Evolutionary conservation across 2,113 vertebrate genomes (phyloP), one percentile per base, ranked within the genome.

Genomic region (Passer domesticus): DNA sequence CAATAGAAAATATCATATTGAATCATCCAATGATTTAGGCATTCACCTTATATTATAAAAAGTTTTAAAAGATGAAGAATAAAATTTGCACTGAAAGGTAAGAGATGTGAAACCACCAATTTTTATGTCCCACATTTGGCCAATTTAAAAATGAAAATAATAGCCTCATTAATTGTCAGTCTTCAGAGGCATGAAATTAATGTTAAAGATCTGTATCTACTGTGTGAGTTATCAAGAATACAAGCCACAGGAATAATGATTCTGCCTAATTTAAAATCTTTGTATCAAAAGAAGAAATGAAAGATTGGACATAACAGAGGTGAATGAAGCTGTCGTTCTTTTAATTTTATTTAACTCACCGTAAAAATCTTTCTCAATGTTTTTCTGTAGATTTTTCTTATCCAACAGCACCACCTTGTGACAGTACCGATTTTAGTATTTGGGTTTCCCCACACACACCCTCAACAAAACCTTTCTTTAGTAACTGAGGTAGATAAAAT

Each of bases 371-470:
- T 90, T 97, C 94, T 98, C 88, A 96, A 23, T 97, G 84, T 60
- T 92, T 44, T n/a, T n/a, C 30, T 76, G 46, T 67, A 18, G 2
- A 10, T 80, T 94, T 95, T 95, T 87, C 72, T 96, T 97, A 98
- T 98, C 97, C 98, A 97, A 97, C 80, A 99, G 98, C 98, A 98
- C 99, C 98, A 98, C 97, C 98, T 97, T 97, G 98, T 98, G 98
- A 96, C 59, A 56, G 15, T 80, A 84, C 35, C 43, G 67, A 62
- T 72, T 93, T 55, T 69, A 55, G 25, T 53, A 6, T 23, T 78
- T 67, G 22, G 22, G 10, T 90, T 84, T 33, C n/a, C 33, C 16
- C 7, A 7, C 8, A 20, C 13, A 49, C 4, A 6, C 7, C 0
- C 11, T 15, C 47, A 55, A 27, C 3, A 24, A 68, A 90, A 43